Percentiles rank a stretch among this genome's conserved stretches.
Evolutionary conservation across 2,113 vertebrate genomes (phyloP).

Genomic region (Riparia riparia): DNA sequence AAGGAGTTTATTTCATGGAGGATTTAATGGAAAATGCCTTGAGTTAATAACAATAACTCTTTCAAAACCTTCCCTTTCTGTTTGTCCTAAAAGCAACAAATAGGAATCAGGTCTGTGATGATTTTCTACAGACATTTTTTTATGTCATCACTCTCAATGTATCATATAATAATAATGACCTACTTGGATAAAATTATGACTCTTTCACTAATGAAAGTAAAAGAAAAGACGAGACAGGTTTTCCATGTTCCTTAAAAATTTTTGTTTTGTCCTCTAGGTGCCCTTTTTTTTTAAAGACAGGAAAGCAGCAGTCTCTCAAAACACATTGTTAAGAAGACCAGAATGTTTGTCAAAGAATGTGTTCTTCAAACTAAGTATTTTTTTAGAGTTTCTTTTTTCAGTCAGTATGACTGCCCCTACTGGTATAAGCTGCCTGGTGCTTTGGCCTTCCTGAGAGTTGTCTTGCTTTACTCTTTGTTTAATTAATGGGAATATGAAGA

Average conservation of each 20-base stretch:
- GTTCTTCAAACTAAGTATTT: neutral
- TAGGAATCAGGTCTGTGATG: neutral
- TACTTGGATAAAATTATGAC: neutral
- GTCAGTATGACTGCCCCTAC: rapidly evolving
- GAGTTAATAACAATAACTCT: neutral
- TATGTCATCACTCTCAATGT: neutral
- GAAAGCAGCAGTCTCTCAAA: neutral
- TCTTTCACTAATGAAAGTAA: neutral
- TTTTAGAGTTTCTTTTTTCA: neutral
- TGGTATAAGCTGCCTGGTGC: neutral
- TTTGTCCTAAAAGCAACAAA: neutral
- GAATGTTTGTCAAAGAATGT: neutral
- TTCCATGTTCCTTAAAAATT: neutral
- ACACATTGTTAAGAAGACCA: neutral
- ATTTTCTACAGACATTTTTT: neutral
- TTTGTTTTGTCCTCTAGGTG: neutral
- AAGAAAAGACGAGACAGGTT: neutral
- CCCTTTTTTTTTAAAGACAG: neutral
- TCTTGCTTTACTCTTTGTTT: neutral
- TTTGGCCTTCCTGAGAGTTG: neutral
- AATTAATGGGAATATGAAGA: neutral
- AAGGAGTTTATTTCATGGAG: neutral
- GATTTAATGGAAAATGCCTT: neutral
- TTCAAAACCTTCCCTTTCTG: neutral
- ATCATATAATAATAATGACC: neutral